Base-by-base conservation (phyloP, 2,113 vertebrate species). In the Chloropsis cyanopogon region DNA sequence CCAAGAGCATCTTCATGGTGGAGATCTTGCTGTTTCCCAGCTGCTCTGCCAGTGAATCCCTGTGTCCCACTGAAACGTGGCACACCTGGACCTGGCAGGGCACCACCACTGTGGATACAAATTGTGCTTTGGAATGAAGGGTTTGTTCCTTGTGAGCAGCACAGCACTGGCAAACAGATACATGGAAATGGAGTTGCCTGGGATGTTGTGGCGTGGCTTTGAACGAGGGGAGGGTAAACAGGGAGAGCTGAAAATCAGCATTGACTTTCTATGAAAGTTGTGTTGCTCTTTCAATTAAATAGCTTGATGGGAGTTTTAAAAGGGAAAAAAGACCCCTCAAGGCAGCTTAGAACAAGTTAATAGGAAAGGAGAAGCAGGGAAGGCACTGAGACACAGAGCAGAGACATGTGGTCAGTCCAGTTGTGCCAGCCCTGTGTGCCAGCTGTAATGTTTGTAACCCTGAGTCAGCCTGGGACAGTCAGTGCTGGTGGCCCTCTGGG, bases 161-260 rank as follows among this genome's bases (percentile, higher is more conserved):
- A 4, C 49, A 56, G 61, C 33, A 8, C 26, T 70, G 82, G 26
- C 54, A 82, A 47, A 47, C 16, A 82, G 52, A 31, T 14, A 8
- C 0, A 10, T 2, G 3, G 16, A 65, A 75, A 42, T 12, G 24
- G 6, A 53, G 21, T 42, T 71, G 3, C 2, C 6, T 18, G 60
- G 68, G 53, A 4, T 41, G 10, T 4, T 50, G 68, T 69, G 53
- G 57, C 24, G 4, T 60, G 69, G 60, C 63, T 39, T 25, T n/a
- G 46, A 65, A 23, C 0, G 5, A 50, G 68, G 37, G 25, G 11
- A 64, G 37, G 77, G 56, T 37, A 61, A 90, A 56, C 4, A 65
- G 68, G 39, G 24, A 66, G 37, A 61, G 26, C 0, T 46, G 65
- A 64, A 81, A 69, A 52, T 15, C 19, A 86, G 15, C 57, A 24